Evolutionary conservation across 1,140 invertebrate genomes (phyloP).

Genomic region (Lasaia peninsularis): DNA sequence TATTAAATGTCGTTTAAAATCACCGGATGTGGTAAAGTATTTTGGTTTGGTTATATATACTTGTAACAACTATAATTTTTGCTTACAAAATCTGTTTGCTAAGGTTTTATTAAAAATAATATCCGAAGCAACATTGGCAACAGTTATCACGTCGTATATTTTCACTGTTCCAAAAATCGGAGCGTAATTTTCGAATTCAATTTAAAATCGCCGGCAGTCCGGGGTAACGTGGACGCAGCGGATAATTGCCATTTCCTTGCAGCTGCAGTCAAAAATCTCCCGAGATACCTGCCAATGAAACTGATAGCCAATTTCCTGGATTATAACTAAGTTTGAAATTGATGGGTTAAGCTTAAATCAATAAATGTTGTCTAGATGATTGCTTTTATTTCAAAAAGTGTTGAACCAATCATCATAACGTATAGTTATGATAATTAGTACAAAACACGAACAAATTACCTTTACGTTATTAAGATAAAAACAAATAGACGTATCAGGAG

Average conservation of each 20-base stretch:
- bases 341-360: not conserved
- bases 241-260: conserved; percentile 51
- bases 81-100: too few relatives aligned
- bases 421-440: too few relatives aligned
- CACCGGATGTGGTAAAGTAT: too few relatives aligned
- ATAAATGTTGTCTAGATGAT: too few relatives aligned
- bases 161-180: conserved; percentile 41
- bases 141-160: conserved; percentile 25
- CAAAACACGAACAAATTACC: too few relatives aligned
- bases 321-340: conserved; percentile 17
- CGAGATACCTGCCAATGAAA: conserved; percentile 29
- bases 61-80: too few relatives aligned
- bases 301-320: conserved; percentile 18
- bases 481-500: too few relatives aligned
- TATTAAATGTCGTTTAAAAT: conserved; percentile 62
- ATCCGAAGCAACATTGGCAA: not conserved
- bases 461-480: too few relatives aligned
- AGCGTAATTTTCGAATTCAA: conserved; percentile 58
- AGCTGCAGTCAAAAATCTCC: conserved; percentile 49
- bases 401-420: too few relatives aligned
- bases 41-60: too few relatives aligned
- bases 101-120: not conserved
- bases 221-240: conserved; percentile 35
- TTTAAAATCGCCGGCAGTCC: conserved; percentile 52
- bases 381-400: too few relatives aligned